phyloP scores from a whole-genome alignment of 2,113 vertebrate species.

The Sinocyclocheilus anshuiensis region DNA sequence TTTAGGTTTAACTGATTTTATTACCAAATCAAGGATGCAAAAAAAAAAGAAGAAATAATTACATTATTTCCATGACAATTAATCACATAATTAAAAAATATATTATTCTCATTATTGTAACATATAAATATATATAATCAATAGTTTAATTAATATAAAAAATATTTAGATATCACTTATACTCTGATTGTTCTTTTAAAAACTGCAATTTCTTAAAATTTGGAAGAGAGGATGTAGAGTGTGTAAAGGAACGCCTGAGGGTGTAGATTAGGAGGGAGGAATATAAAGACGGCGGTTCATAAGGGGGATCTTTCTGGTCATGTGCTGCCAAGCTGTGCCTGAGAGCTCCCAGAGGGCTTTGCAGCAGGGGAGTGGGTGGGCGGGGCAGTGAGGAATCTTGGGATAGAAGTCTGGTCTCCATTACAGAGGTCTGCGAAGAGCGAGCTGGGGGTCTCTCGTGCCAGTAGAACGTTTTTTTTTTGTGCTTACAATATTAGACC shows the following conservation, averaged over 20 bases:
- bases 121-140: neutral
- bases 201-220: no score
- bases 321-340: slow-evolving; percentile 73
- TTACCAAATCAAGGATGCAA: neutral
- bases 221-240: slow-evolving; percentile 25
- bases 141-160: neutral
- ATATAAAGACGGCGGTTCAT: slow-evolving; percentile 41
- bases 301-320: slow-evolving; percentile 58
- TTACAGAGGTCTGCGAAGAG: slow-evolving; percentile 60
- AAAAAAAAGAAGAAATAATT: neutral
- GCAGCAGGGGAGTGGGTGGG: slow-evolving; percentile 62
- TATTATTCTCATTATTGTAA: neutral
- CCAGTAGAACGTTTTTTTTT: neutral
- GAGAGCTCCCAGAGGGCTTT: slow-evolving; percentile 69
- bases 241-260: slow-evolving; percentile 29
- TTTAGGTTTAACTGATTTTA: neutral
- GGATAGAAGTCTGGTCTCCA: slow-evolving; percentile 72
- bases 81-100: neutral
- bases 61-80: neutral
- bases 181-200: no score
- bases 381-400: slow-evolving; percentile 62
- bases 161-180: no score
- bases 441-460: slow-evolving; percentile 12
- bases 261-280: slow-evolving; percentile 12
- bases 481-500: neutral